Evolutionary conservation across 2,113 vertebrate species (phyloP), one percentile per base, ranked within the genome.

Genomic region (Chelonoidis abingdonii): DNA sequence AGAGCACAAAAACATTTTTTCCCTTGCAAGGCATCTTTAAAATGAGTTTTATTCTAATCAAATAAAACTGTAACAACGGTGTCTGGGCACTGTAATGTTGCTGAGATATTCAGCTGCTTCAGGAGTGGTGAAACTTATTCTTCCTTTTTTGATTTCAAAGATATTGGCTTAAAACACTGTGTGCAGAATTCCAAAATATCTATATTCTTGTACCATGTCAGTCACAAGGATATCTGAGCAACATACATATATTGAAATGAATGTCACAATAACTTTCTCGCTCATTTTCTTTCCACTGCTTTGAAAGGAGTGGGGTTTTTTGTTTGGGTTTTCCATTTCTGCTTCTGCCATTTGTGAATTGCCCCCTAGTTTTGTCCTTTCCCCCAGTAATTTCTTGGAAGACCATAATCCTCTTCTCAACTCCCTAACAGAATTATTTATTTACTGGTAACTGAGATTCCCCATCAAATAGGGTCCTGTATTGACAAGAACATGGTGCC

Each of bases 401-500:
- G 56, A 89, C 86, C 91, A 31, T 14, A 49, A 59, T 90, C 89
- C 16, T 85, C 35, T 83, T n/a, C 9, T 59, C 22, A 83, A 65
- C 57, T 76, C 53, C 8, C n/a, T 59, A 5, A 76, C 10, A 53
- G 31, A 29, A 24, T 87, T 83, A 35, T 92, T 93, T 86, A 80
- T 84, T 92, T 94, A 84, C 92, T 89, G 38, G 22, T 86, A 95
- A 86, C 59, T 0, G 0, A 78, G 44, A 54, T 82, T 96, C 89
- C 79, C 84, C 57, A 76, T 86, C 93, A 96, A 96, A 89, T 94
- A 79, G 94, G 79, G 84, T 89, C 88, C 89, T 94, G 89, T 22
- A 65, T 21, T 25, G 83, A 62, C 49, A 93, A 88, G 90, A 95
- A 94, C 56, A 80, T 94, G 82, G 89, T 54, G 14, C 69, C 52